phyloP scores from a whole-genome alignment of 2,888 invertebrate species.

The Drosophila buzzatii region DNA sequence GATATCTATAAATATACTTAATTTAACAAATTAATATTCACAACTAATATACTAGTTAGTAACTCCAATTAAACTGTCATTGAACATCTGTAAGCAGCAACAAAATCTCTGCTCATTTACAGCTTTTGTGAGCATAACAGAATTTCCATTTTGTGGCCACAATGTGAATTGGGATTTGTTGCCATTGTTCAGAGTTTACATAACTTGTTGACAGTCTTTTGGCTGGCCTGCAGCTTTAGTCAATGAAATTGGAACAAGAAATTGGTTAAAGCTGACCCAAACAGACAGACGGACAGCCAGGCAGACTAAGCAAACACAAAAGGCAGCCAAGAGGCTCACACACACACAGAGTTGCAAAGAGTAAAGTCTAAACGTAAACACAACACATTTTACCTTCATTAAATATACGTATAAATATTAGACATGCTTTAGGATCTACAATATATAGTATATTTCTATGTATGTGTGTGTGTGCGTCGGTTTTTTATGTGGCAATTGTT shows the following conservation, averaged over 20 bases:
- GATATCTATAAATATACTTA: not conserved
- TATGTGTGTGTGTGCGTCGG: slow-evolving; percentile 1
- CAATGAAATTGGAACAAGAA: slow-evolving; percentile 39
- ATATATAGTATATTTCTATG: not conserved
- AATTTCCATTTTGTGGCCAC: slow-evolving; percentile 14
- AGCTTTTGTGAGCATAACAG: slow-evolving; percentile 1
- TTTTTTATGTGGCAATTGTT: slow-evolving; percentile 52
- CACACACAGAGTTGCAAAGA: slow-evolving; percentile 29
- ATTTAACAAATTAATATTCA: not conserved
- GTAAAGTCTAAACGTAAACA: slow-evolving; percentile 63
- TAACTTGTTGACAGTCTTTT: slow-evolving; percentile 49
- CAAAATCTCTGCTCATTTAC: slow-evolving; percentile 32
- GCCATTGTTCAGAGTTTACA: slow-evolving; percentile 45
- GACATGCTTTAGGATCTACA: slow-evolving; percentile 22
- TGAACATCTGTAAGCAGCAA: not conserved
- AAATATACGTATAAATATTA: slow-evolving; percentile 74
- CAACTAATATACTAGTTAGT: not conserved
- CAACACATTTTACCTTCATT: slow-evolving; percentile 73
- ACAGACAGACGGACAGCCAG: not conserved
- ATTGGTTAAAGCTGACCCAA: slow-evolving; percentile 48
- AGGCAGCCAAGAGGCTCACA: slow-evolving; percentile 27
- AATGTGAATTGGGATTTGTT: slow-evolving; percentile 28
- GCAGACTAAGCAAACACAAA: slow-evolving; percentile 37
- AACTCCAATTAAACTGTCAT: not conserved
- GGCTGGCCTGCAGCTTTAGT: slow-evolving; percentile 43